Percentiles rank a stretch among this genome's conserved stretches.
Evolutionary conservation across 2,888 invertebrate genomes (phyloP).

Genomic region (Archips crataeganus): DNA sequence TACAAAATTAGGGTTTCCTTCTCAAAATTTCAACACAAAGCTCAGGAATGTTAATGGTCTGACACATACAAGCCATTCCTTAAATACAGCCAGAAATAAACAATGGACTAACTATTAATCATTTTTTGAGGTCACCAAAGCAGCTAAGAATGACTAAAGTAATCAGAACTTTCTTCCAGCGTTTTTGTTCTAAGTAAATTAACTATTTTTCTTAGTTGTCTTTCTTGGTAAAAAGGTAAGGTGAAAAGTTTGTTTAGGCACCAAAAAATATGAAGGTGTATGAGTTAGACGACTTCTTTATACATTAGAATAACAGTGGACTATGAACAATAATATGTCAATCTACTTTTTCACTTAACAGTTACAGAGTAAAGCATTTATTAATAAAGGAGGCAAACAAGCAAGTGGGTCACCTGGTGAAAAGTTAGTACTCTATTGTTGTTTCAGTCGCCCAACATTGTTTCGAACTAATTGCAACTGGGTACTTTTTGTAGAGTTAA

Average conservation of each 20-base stretch:
- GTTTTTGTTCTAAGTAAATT: conserved; percentile 15
- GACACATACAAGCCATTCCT: conserved; percentile 49
- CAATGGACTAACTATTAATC: conserved; percentile 39
- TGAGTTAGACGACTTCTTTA: no score
- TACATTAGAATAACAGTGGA: no score
- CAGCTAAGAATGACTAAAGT: conserved; percentile 6
- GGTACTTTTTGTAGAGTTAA: no score
- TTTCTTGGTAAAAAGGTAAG: conserved; percentile 5
- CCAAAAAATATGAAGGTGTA: not conserved
- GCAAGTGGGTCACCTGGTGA: no score
- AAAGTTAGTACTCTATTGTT: no score
- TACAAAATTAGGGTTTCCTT: conserved; percentile 14
- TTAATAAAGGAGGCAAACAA: no score
- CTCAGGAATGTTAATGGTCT: conserved; percentile 57
- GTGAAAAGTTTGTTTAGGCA: not conserved
- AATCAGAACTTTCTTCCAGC: conserved; percentile 15
- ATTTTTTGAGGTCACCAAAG: conserved; percentile 27
- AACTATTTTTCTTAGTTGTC: conserved; percentile 7
- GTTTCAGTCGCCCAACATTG: no score
- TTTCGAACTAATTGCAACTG: no score
- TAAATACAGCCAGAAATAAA: conserved; percentile 50
- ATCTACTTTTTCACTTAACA: no score
- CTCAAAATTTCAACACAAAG: conserved; percentile 52
- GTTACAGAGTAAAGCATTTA: no score
- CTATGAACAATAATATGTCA: no score